Evolutionary conservation across 1,140 invertebrate genomes (phyloP), one percentile per base, ranked within the genome.

Genomic region (Thaumatotibia leucotreta): DNA sequence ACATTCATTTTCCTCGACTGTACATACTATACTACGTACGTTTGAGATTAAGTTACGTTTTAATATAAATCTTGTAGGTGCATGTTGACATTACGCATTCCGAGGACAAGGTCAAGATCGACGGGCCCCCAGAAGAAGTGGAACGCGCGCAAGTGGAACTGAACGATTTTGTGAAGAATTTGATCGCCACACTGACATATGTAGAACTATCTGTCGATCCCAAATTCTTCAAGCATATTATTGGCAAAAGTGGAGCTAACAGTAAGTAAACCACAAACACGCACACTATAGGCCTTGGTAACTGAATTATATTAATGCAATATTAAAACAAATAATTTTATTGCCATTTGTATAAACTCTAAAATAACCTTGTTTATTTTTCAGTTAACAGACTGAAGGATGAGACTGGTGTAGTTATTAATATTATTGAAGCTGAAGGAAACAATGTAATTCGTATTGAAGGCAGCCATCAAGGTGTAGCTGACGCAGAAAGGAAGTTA

Each of bases 221-320:
- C 14, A 97, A 96, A 86, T 97, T 97, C 86, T 98, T 98, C 88
- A 98, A 99, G 88, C 97, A 99, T 89, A 99, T 99, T 88, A 99
- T 99, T 88, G 98, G 98, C 66, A 98, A 98, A 87, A 95, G 92
- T 87, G 98, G 98, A 79, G 93, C 95, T 61, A 99, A 98, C 86
- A 94, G 95, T 95, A 91, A 92, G 91, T 86, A 5, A 6, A 1
- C n/a, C n/a, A n/a, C 52, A 58, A 58, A 31, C n/a, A n/a, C 14
- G n/a, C n/a, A 5, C 23, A 49, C n/a, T n/a, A 20, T 14, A 14
- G 11, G 33, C 9, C 0, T 39, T 29, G 27, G 27, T 2, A 2
- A 29, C 5, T 17, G n/a, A 2, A n/a, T 45, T 45, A 20, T 17
- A 17, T n/a, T n/a, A n/a, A n/a, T n/a, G n/a, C n/a, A n/a, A n/a